Percentiles rank a stretch among this genome's conserved stretches.
Evolutionary conservation across 1,140 invertebrate genomes (phyloP).

Genomic region (Cydia pomonella): DNA sequence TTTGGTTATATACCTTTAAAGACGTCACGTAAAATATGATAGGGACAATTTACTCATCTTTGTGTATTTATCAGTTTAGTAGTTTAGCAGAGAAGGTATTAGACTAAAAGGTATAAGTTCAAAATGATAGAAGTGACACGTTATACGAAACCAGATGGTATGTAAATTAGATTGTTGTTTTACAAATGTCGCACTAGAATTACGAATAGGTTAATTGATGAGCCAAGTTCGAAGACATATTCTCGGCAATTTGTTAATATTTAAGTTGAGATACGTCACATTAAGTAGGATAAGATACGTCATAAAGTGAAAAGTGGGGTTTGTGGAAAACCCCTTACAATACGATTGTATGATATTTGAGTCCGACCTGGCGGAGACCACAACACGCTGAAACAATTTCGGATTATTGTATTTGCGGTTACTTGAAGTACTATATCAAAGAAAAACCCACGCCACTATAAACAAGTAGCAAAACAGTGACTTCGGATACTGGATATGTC

Average conservation of each 20-base stretch:
- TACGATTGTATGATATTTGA: conserved; percentile 30
- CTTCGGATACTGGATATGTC: too few relatives aligned
- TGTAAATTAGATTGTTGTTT: background rate
- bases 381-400: background rate
- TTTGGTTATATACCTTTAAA: background rate
- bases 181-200: background rate
- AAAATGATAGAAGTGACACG: background rate
- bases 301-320: conserved; percentile 20
- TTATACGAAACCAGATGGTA: too few relatives aligned
- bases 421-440: background rate
- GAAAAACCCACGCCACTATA: too few relatives aligned
- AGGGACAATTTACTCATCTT: background rate
- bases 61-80: background rate
- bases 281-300: background rate
- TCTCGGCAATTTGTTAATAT: background rate
- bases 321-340: conserved; percentile 13
- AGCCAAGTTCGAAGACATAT: background rate
- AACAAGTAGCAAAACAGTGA: too few relatives aligned
- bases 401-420: background rate
- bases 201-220: background rate
- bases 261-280: background rate
- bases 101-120: background rate
- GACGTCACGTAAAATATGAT: background rate
- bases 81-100: too few relatives aligned
- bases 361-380: conserved; percentile 7